phyloP scores from a whole-genome alignment of 2,888 invertebrate species.

The Diarsia dahlii region DNA sequence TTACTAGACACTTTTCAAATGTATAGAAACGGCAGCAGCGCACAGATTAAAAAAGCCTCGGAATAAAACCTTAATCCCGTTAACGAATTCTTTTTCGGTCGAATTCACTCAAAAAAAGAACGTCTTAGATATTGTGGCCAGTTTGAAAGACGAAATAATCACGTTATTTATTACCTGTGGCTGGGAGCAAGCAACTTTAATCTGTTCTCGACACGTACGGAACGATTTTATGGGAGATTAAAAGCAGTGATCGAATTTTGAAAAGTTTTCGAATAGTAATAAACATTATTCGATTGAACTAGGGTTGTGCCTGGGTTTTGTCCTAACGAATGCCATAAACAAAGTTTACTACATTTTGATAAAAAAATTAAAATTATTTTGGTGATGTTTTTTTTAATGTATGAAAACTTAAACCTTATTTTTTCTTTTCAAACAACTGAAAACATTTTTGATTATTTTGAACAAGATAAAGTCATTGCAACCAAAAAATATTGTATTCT shows the following conservation, averaged over 20 bases:
- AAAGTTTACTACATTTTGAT: neutral
- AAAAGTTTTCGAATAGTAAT: constrained; percentile 80
- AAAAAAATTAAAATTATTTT: neutral
- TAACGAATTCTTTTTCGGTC: constrained; percentile 80
- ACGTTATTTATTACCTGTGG: constrained; percentile 88
- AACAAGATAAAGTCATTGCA: neutral
- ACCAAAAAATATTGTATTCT: neutral
- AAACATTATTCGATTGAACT: constrained; percentile 74
- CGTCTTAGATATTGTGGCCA: constrained; percentile 79
- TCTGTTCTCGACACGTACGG: constrained; percentile 85
- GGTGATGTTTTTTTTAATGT: neutral
- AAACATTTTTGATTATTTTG: neutral
- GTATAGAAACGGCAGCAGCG: constrained; percentile 63
- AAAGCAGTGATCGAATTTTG: constrained; percentile 84
- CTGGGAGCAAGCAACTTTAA: constrained; percentile 85
- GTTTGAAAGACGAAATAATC: constrained; percentile 88
- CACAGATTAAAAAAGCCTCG: constrained; percentile 58
- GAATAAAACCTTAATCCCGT: constrained; percentile 78
- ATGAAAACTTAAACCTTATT: neutral
- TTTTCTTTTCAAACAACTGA: neutral
- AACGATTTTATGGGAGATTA: constrained; percentile 88
- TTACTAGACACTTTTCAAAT: constrained; percentile 54
- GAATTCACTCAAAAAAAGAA: constrained; percentile 82
- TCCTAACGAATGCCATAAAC: neutral
- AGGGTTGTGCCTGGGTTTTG: constrained; percentile 48